A percentile compares a stretch with the other conserved stretches of the same genome.
phyloP scores from a whole-genome alignment of 2,797 vertebrate genomes.

The Hemitrygon akajei region DNA sequence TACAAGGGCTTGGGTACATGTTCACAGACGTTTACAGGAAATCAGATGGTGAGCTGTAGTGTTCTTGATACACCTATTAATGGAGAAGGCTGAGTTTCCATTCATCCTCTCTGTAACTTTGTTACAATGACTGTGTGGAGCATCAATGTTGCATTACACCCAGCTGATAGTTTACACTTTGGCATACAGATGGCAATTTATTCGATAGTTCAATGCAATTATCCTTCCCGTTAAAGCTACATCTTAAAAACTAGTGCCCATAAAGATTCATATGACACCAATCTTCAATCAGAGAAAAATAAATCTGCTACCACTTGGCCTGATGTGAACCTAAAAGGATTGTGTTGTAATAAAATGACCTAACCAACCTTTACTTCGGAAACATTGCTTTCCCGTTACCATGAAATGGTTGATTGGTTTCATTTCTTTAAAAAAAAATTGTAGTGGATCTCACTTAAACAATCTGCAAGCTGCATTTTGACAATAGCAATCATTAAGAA shows the following conservation, averaged over 20 bases:
- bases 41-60: no score
- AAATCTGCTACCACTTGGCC: not conserved
- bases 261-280: not conserved
- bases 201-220: not conserved
- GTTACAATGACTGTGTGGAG: no score
- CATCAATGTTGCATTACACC: not conserved
- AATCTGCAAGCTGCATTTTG: not conserved
- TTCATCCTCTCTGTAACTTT: no score
- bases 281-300: not conserved
- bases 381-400: not conserved
- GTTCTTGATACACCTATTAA: no score
- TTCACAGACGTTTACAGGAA: no score
- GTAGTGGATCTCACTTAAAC: not conserved
- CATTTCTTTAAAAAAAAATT: not conserved
- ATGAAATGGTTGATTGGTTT: not conserved
- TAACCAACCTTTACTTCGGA: not conserved
- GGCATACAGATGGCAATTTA: slow-evolving; percentile 1
- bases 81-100: no score
- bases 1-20: no score
- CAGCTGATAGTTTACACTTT: not conserved
- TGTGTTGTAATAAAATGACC: not conserved
- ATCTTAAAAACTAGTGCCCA: not conserved
- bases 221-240: not conserved
- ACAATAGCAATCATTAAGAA: not conserved
- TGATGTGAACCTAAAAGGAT: slow-evolving; percentile 2